phyloP scores from a whole-genome alignment of 2,888 invertebrate species.

The Drosophila testacea region DNA sequence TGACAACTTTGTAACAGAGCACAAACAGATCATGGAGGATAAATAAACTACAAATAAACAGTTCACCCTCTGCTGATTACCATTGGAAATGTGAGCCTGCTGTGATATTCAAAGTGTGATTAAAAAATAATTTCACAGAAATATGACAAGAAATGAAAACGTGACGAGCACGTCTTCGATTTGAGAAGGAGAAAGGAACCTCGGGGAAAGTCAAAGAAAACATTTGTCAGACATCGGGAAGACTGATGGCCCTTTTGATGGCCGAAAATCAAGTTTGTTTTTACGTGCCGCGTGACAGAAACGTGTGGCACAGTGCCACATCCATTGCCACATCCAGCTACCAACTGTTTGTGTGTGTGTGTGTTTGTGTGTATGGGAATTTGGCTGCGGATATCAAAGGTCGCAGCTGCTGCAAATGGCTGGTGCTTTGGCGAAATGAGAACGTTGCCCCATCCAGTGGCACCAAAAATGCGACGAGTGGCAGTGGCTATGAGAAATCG shows the following conservation, averaged over 20 bases:
- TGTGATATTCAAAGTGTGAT: conserved; percentile 55
- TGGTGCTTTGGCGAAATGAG: conserved; percentile 78
- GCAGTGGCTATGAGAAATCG: conserved; percentile 73
- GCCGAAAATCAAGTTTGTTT: conserved; percentile 81
- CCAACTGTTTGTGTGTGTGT: conserved; percentile 39
- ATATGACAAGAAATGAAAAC: conserved; percentile 57
- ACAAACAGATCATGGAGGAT: not conserved
- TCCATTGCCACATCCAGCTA: conserved; percentile 8
- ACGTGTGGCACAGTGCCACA: conserved; percentile 33
- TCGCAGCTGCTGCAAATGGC: conserved; percentile 81
- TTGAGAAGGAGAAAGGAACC: conserved; percentile 10
- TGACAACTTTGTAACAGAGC: not conserved
- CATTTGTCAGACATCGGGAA: conserved; percentile 74
- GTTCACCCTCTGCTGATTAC: conserved; percentile 12
- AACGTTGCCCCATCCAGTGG: conserved; percentile 14
- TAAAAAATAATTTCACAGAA: conserved; percentile 76
- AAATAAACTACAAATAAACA: not conserved
- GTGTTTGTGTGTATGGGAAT: conserved; percentile 51
- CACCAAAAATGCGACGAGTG: conserved; percentile 23
- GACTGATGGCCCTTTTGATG: conserved; percentile 80
- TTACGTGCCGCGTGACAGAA: conserved; percentile 70
- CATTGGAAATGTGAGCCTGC: not conserved
- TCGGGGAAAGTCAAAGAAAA: conserved; percentile 67
- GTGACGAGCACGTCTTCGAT: conserved; percentile 65
- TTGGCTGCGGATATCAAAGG: conserved; percentile 73